phyloP scores from a whole-genome alignment of 2,797 vertebrate species.

The Sciurus vulgaris region DNA sequence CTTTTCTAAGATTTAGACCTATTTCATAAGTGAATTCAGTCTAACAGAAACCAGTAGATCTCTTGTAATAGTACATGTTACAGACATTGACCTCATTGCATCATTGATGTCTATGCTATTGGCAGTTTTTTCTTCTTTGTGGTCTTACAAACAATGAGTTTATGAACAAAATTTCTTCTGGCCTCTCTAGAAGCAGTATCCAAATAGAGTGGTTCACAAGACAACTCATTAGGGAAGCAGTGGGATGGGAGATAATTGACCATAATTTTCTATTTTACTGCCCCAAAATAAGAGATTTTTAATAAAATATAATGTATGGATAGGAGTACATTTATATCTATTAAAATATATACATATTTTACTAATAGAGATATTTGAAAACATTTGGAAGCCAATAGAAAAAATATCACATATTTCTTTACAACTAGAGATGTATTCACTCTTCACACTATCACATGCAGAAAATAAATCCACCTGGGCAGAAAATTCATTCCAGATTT shows the following conservation, averaged over 20 bases:
- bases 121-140: neutral
- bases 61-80: neutral
- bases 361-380: neutral
- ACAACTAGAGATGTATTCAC: neutral
- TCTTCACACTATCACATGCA: neutral
- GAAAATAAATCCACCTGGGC: neutral
- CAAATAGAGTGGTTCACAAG: neutral
- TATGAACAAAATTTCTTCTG: neutral
- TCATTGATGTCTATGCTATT: neutral
- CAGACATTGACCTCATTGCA: neutral
- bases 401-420: neutral
- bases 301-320: neutral
- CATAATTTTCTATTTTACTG: neutral
- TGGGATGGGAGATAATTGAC: neutral
- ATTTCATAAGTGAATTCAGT: neutral
- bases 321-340: neutral
- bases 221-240: neutral
- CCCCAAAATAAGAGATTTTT: neutral
- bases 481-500: neutral
- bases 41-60: neutral
- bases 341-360: constrained; percentile 17
- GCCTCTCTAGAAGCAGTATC: neutral
- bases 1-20: neutral
- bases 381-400: neutral
- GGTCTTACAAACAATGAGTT: neutral